Evolutionary conservation across 1,140 invertebrate genomes (phyloP).

Genomic region (Pemphigus obesinymphae): DNA sequence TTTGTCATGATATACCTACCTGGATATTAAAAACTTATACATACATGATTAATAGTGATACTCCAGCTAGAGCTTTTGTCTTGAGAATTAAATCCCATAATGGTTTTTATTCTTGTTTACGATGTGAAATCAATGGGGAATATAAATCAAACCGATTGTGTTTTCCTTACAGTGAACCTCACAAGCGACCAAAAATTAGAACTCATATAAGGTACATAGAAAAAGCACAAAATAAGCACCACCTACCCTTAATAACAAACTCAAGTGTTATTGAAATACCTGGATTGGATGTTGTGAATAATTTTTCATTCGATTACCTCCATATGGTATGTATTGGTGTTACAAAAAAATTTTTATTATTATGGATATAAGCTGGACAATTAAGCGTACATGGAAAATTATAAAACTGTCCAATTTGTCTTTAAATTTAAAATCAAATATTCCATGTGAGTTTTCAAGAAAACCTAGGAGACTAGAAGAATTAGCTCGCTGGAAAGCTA

Average conservation of each 20-base stretch:
- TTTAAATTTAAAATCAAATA: no score
- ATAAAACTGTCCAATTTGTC: neutral
- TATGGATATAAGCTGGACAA: no score
- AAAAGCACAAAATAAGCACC: neutral
- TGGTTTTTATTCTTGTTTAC: slow-evolving; percentile 45
- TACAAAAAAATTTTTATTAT: neutral
- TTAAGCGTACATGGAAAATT: neutral
- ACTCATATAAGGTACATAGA: no score
- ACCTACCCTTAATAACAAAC: neutral
- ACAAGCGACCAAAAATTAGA: no score
- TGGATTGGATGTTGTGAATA: neutral
- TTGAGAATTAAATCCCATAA: neutral
- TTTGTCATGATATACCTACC: slow-evolving; percentile 47
- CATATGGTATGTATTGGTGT: neutral
- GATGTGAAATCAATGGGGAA: slow-evolving; percentile 43
- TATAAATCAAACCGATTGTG: neutral
- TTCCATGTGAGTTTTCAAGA: neutral
- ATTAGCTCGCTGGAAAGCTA: neutral
- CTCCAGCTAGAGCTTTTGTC: no score
- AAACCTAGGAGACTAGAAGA: neutral
- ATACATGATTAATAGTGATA: no score
- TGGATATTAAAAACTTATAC: slow-evolving; percentile 45
- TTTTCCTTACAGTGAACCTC: neutral
- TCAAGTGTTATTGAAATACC: neutral
- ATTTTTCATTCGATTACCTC: neutral